Percentiles rank a stretch among this genome's conserved stretches.
phyloP scores from a whole-genome alignment of 2,113 vertebrate species.

The Charina bottae region DNA sequence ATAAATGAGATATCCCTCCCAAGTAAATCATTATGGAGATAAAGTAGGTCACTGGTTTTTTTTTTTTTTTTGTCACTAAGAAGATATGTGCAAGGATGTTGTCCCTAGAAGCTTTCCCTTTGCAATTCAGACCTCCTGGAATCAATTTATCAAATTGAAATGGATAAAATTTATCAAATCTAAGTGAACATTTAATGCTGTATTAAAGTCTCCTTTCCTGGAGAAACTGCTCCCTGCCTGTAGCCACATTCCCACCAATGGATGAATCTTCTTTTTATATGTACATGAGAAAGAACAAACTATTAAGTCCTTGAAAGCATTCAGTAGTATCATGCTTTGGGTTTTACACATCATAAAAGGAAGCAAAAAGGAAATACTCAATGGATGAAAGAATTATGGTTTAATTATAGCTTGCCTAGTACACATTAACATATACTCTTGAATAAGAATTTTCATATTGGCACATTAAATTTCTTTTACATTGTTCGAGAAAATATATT shows the following conservation, averaged over 20 bases:
- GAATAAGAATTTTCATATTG: background rate
- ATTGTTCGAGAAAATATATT: background rate
- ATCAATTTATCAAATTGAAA: background rate
- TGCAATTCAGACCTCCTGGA: background rate
- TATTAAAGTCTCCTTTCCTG: background rate
- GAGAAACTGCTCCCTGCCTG: background rate
- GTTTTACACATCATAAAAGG: background rate
- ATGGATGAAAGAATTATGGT: background rate
- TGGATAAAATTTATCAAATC: background rate
- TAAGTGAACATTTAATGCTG: background rate
- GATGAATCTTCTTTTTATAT: background rate
- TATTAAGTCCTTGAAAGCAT: background rate
- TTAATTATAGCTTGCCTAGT: background rate
- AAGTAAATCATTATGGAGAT: too few relatives aligned
- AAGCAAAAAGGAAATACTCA: background rate
- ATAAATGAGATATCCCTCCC: too few relatives aligned
- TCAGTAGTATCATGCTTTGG: background rate
- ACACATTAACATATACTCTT: background rate
- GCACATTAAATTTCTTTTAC: background rate
- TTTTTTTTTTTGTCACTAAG: background rate
- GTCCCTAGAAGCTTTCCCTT: background rate
- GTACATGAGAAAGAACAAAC: background rate
- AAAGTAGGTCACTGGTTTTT: background rate
- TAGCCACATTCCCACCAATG: background rate
- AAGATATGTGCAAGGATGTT: background rate